These are phyloP conservation scores for Channa argus DNA, from an alignment of 2,113 vertebrate genomes.

Conservation along the genomic window DNA sequence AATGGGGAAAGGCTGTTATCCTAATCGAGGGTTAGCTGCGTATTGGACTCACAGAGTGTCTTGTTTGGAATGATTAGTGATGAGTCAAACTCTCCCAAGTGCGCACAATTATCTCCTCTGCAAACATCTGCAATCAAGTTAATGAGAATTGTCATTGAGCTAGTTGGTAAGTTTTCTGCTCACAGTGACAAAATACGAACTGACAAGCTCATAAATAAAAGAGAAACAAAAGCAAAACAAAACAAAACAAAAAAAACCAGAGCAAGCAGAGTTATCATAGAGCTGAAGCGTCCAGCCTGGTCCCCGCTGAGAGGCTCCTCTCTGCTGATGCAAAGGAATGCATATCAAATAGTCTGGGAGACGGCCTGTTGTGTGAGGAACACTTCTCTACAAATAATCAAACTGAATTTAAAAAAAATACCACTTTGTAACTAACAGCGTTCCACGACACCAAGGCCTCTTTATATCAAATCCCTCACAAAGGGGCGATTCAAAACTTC, in stretches of 20 bases:
- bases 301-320: conserved; percentile 68
- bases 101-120: conserved; percentile 24
- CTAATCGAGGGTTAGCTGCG: conserved; percentile 45
- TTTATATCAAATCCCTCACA: conserved; percentile 59
- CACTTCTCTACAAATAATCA: conserved; percentile 68
- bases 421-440: conserved; percentile 58
- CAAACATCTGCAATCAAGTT: conserved; percentile 58
- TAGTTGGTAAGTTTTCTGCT: conserved; percentile 40
- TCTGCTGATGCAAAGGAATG: conserved; percentile 69
- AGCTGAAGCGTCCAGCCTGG: conserved; percentile 58
- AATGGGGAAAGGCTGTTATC: conserved; percentile 39
- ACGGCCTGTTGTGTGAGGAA: conserved; percentile 54
- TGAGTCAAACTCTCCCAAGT: conserved; percentile 53
- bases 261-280: conserved; percentile 65
- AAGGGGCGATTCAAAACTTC: conserved; percentile 60
- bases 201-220: conserved; percentile 56
- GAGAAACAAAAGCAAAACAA: conserved; percentile 45
- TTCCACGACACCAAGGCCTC: conserved; percentile 53
- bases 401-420: conserved; percentile 60
- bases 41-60: conserved; percentile 25
- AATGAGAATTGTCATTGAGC: conserved; percentile 53
- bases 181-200: conserved; percentile 39
- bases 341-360: conserved; percentile 69
- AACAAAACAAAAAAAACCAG: conserved; percentile 1
- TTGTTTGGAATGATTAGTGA: conserved; percentile 52